Conservation (phyloP, 1,140 invertebrate species). For the Bradysia coprophila region DNA sequence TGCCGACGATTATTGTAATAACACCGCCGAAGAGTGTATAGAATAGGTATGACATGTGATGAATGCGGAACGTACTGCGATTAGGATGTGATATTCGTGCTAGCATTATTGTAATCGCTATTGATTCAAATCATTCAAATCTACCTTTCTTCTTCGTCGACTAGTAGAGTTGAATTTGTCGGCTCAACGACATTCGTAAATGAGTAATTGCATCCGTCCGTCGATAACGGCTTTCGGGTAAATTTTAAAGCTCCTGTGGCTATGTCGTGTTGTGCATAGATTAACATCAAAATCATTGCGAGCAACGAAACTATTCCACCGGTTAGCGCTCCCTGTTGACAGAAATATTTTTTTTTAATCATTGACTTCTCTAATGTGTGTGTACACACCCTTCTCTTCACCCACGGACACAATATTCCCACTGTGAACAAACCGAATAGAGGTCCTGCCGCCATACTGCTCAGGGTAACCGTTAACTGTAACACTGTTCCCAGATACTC, state of each 20-base stretch:
- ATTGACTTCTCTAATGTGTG: too few relatives aligned
- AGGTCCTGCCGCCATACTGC: constrained; percentile 51
- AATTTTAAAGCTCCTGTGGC: not conserved
- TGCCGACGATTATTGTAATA: constrained; percentile 29
- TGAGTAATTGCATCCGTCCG: not conserved
- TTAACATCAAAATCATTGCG: constrained; percentile 69
- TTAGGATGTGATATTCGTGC: not conserved
- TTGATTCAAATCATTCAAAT: not conserved
- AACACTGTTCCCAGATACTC: constrained; percentile 52
- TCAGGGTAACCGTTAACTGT: constrained; percentile 46
- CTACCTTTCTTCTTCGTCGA: not conserved
- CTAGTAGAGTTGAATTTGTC: not conserved
- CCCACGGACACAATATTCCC: constrained; percentile 65
- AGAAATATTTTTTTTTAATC: too few relatives aligned
- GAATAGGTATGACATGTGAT: constrained; percentile 49
- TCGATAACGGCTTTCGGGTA: not conserved
- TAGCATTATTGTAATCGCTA: not conserved
- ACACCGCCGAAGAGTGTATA: constrained; percentile 38
- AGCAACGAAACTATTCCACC: not conserved
- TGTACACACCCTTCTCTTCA: constrained; percentile 12
- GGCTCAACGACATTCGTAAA: constrained; percentile 4
- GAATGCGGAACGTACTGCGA: constrained; percentile 28
- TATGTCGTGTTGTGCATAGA: constrained; percentile 21
- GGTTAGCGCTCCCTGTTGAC: constrained; percentile 30
- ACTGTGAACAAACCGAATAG: constrained; percentile 65